Conservation (phyloP, 2,113 vertebrate genomes). For the Daboia siamensis region DNA sequence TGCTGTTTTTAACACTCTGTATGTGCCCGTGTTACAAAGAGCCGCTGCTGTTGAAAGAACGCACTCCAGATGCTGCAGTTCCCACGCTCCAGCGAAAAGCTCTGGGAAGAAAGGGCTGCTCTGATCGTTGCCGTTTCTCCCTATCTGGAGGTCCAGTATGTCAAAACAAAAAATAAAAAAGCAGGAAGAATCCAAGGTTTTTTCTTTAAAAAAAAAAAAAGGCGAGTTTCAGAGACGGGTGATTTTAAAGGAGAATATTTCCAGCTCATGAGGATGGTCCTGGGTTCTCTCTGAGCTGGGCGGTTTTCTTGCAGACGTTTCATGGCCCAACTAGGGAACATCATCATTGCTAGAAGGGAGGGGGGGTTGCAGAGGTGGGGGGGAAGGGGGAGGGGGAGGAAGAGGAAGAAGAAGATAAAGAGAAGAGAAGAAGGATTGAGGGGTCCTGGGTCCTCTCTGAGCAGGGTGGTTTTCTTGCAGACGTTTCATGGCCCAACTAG, state of each 20-base stretch:
- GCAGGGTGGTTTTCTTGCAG: too few relatives aligned
- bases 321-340: too few relatives aligned
- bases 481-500: too few relatives aligned
- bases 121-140: not conserved
- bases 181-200: not conserved
- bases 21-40: not conserved
- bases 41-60: not conserved
- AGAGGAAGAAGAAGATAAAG: too few relatives aligned
- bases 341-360: too few relatives aligned
- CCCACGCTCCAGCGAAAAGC: not conserved
- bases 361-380: too few relatives aligned
- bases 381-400: rapidly evolving
- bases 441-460: too few relatives aligned
- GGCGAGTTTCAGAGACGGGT: not conserved
- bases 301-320: too few relatives aligned
- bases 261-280: too few relatives aligned
- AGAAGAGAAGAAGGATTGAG: too few relatives aligned
- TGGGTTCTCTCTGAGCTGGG: too few relatives aligned
- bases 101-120: not conserved
- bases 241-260: not conserved
- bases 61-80: not conserved
- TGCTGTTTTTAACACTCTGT: not conserved
- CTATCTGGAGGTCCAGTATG: not conserved
- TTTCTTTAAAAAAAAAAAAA: not conserved
- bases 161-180: too few relatives aligned